Base-by-base conservation (phyloP, 2,113 vertebrate species). In the Elephas maximus region DNA sequence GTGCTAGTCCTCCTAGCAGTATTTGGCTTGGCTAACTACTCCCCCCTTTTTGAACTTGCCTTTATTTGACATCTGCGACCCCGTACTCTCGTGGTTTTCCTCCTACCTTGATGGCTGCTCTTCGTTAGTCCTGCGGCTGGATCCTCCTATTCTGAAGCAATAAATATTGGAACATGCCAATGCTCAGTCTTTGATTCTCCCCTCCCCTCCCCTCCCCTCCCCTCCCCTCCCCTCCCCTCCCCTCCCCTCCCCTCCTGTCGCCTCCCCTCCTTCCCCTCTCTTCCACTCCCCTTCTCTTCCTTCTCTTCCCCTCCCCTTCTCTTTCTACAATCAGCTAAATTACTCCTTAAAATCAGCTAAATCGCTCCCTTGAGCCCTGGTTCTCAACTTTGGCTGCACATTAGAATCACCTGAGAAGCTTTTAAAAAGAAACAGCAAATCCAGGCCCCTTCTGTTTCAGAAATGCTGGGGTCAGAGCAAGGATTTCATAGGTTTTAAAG, bases 401-500 rank as follows among this genome's bases (percentile, higher is more conserved):
- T 95, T 89, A 63, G 33, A 89, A 69, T 93, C n/a, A 44, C 26
- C 4, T 21, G 15, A 92, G 65, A 89, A 20, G 21, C 14, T 79
- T 93, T 90, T 41, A 81, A 85, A 93, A 51, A 8, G 33, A 33
- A 89, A 33, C 33, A 33, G 44, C 18, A 90, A 73, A 87, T 85
- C 26, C 24, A 73, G 20, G 48, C 9, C 67, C 21, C 2, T 84
- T 69, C 85, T 82, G 48, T 51, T 26, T 57, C 44, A 78, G 51
- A 65, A 74, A 60, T 24, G 91, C 53, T 80, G 65, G 41, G 28
- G 14, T 15, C 33, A 21, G 28, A 93, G 45, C 28, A 33, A 83
- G 30, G 62, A 48, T 71, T 60, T 80, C 28, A 69, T 4, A 84
- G 60, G 45, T 88, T 94, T 88, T 90, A 90, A 91, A 94, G 28